Percentiles rank a stretch among this genome's conserved stretches.
These are phyloP conservation scores for Leuciscus idus DNA, from an alignment of 2,113 vertebrate species.

Conservation along the genomic window DNA sequence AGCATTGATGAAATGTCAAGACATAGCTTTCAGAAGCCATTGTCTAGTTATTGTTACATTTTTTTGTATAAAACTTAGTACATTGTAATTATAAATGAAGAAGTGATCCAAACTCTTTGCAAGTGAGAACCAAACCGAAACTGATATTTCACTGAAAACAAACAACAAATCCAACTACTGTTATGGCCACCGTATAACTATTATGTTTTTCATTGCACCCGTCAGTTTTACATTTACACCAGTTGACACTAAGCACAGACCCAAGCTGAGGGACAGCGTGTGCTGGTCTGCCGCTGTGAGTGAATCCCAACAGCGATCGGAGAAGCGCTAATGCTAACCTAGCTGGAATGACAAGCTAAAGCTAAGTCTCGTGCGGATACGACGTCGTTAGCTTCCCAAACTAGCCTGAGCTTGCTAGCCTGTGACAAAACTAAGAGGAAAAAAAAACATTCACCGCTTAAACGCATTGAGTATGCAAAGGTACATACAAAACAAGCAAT, in stretches of 20 bases:
- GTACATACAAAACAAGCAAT: neutral
- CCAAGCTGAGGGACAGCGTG: neutral
- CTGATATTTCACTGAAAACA: neutral
- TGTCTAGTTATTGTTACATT: neutral
- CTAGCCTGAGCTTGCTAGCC: constrained; percentile 71
- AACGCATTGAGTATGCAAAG: constrained; percentile 15
- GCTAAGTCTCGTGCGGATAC: constrained; percentile 66
- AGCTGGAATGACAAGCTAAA: constrained; percentile 56
- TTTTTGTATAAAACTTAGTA: neutral
- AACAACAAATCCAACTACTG: neutral
- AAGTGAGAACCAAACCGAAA: neutral
- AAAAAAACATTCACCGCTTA: constrained; percentile 59
- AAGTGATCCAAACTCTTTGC: constrained; percentile 9
- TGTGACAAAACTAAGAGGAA: constrained; percentile 72
- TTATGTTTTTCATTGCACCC: neutral
- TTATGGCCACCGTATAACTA: neutral
- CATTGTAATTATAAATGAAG: neutral
- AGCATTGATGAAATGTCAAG: neutral
- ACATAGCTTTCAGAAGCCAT: neutral
- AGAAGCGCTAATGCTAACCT: constrained; percentile 20
- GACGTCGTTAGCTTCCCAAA: constrained; percentile 69
- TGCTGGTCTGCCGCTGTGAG: neutral
- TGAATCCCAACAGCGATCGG: constrained; percentile 8
- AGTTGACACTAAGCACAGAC: neutral
- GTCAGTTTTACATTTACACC: neutral